Conservation (phyloP, 2,888 invertebrate species). For the Hipparchia semele region DNA sequence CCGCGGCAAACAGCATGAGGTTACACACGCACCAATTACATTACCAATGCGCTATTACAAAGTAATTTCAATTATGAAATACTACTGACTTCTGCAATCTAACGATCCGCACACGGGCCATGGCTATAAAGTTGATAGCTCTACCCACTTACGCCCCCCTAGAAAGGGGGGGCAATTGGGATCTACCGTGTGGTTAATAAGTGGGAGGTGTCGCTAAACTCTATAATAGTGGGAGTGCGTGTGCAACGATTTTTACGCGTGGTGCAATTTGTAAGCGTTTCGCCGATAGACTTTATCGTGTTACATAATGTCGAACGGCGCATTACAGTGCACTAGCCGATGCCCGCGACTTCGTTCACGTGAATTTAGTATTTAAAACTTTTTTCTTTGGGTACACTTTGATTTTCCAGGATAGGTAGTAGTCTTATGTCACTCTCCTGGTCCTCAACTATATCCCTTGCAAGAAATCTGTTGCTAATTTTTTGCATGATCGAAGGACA, state of each 20-base stretch:
- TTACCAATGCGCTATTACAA: conserved; percentile 40
- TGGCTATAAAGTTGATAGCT: conserved; percentile 38
- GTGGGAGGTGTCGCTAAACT: conserved; percentile 73
- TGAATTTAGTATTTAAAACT: too few species aligned
- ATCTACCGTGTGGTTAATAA: conserved; percentile 65
- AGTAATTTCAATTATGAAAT: conserved; percentile 46
- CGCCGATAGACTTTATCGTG: not conserved
- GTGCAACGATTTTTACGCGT: conserved; percentile 50
- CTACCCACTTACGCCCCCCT: conserved; percentile 49
- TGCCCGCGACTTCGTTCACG: too few species aligned
- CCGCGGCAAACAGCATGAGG: conserved; percentile 30
- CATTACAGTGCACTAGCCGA: too few species aligned
- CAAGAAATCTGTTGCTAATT: too few species aligned
- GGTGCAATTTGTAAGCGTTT: conserved; percentile 46
- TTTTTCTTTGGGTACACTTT: too few species aligned
- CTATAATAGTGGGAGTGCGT: conserved; percentile 61
- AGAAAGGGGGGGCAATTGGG: conserved; percentile 53
- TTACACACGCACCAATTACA: conserved; percentile 36
- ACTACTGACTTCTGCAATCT: conserved; percentile 41
- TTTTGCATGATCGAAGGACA: too few species aligned
- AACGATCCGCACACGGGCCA: conserved; percentile 33
- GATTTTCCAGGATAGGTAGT: too few species aligned
- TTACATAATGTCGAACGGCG: not conserved
- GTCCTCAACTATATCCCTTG: too few species aligned
- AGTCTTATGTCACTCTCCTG: too few species aligned